phyloP scores from a whole-genome alignment of 2,113 vertebrate genomes.

The Vulpes ferrilata region DNA sequence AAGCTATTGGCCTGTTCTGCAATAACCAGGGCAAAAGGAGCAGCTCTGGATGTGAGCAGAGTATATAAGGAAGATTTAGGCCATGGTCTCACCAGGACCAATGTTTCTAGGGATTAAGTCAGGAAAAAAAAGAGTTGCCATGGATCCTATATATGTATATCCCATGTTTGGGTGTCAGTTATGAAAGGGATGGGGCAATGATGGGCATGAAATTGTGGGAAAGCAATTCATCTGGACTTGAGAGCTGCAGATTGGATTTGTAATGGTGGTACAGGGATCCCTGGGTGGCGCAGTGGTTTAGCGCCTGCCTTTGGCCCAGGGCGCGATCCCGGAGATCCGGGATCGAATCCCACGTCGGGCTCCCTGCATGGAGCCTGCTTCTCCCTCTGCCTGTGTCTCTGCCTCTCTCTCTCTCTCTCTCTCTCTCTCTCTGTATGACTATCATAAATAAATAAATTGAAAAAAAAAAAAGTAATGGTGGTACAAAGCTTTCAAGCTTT shows the following conservation, averaged over 20 bases:
- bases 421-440: too few species aligned
- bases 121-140: not conserved
- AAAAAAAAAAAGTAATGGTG: too few species aligned
- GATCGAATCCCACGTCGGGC: too few species aligned
- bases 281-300: too few species aligned
- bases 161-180: not conserved
- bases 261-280: not conserved
- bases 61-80: not conserved
- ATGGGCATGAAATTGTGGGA: not conserved
- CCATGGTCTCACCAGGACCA: not conserved
- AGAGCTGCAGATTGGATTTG: not conserved
- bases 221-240: not conserved
- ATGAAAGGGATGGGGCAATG: not conserved
- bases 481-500: not conserved
- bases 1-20: not conserved
- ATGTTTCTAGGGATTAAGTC: not conserved
- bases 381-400: too few species aligned
- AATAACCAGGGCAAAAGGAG: not conserved
- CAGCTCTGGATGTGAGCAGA: not conserved
- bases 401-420: too few species aligned
- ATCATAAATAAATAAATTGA: too few species aligned
- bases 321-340: too few species aligned
- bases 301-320: too few species aligned
- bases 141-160: not conserved
- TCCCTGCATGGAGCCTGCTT: too few species aligned